These are phyloP conservation scores for Morbakka virulenta DNA, from an alignment of 30 jellyfish, hydroid and myxozoan species.

Conservation along the genomic window DNA sequence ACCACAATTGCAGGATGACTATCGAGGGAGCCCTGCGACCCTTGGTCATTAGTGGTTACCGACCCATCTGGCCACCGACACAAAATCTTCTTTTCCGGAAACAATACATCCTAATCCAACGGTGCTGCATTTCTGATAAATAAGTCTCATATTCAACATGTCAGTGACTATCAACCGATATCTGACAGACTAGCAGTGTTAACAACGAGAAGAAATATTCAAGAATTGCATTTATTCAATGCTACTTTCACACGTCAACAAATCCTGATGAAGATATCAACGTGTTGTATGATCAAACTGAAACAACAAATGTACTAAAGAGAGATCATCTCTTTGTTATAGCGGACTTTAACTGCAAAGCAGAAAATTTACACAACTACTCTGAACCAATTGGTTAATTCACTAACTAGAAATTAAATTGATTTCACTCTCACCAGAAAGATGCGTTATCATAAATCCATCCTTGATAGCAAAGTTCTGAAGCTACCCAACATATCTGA, in stretches of 20 bases:
- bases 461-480: too few relatives aligned
- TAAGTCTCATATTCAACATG: not conserved
- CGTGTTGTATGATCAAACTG: not conserved
- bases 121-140: conserved; percentile 12
- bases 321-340: conserved; percentile 6
- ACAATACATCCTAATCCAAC: conserved; percentile 7
- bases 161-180: conserved; percentile 9
- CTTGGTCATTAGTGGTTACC: too few relatives aligned
- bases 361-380: conserved; percentile 2
- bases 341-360: conserved; percentile 14
- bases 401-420: too few relatives aligned
- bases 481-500: too few relatives aligned
- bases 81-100: too few relatives aligned
- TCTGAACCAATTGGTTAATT: conserved; percentile 14
- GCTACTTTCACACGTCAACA: conserved; percentile 34
- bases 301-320: too few relatives aligned
- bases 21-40: too few relatives aligned
- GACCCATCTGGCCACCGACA: too few relatives aligned
- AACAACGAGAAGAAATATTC: not conserved
- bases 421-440: too few relatives aligned
- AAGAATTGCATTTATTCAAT: conserved; percentile 2
- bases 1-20: too few relatives aligned
- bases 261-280: conserved; percentile 27
- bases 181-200: too few relatives aligned
- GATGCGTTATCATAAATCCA: too few relatives aligned